Evolutionary conservation across 2,888 invertebrate genomes (phyloP).

Genomic region (Petrophora chlorosata): DNA sequence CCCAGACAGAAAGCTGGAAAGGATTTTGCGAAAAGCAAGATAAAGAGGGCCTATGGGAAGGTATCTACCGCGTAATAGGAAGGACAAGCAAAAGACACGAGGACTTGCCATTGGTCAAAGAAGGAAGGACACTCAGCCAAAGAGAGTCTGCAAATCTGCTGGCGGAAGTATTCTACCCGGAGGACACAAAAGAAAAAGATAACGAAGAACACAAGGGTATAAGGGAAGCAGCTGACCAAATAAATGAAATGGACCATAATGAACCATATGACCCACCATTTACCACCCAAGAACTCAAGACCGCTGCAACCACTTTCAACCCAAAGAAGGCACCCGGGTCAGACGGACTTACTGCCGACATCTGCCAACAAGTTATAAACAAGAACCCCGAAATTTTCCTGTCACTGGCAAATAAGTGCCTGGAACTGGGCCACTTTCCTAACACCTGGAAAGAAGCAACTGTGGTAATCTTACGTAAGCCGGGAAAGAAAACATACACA

Average conservation of each 20-base stretch:
- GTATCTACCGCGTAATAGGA: conserved; percentile 12
- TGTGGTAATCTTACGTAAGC: too few relatives aligned
- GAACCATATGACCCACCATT: not conserved
- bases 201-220: not conserved
- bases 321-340: conserved; percentile 16
- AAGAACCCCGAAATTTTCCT: not conserved
- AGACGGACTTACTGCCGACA: conserved; percentile 16
- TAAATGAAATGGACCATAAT: not conserved
- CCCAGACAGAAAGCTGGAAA: conserved; percentile 32
- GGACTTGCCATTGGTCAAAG: conserved; percentile 2
- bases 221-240: not conserved
- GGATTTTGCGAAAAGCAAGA: conserved; percentile 24
- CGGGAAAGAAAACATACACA: too few relatives aligned
- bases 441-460: too few relatives aligned
- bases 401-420: not conserved
- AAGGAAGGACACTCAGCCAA: not conserved
- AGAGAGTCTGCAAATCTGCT: conserved; percentile 7
- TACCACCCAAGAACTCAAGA: not conserved
- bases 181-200: not conserved
- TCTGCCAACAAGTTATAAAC: conserved; percentile 2
- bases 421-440: not conserved
- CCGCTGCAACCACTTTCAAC: not conserved
- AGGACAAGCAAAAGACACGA: conserved; percentile 7
- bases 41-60: conserved; percentile 13
- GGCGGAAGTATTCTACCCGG: conserved; percentile 21